These are phyloP conservation scores for Zaprionus davidi DNA, from an alignment of 1,140 invertebrate genomes.

Conservation along the genomic window DNA sequence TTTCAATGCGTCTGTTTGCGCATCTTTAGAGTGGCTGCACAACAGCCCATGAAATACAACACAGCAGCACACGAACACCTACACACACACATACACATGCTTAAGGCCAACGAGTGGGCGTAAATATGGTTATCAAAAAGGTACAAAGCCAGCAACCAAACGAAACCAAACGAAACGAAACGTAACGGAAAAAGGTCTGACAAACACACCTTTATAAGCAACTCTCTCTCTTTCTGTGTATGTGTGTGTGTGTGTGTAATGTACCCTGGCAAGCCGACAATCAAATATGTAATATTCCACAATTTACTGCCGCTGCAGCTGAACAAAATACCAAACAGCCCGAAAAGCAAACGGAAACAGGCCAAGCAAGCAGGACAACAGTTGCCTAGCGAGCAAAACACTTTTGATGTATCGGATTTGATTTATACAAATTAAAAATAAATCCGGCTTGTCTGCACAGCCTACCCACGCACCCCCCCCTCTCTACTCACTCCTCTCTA, in stretches of 20 bases:
- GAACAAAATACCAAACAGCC: conserved; percentile 30
- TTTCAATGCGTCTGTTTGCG: conserved; percentile 46
- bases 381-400: conserved; percentile 22
- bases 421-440: conserved; percentile 37
- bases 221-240: not conserved
- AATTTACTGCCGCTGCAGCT: conserved; percentile 38
- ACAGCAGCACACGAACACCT: not conserved
- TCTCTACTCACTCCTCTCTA: no score
- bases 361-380: not conserved
- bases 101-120: conserved; percentile 21
- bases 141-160: conserved; percentile 51
- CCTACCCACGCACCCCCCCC: not conserved
- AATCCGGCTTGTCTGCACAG: conserved; percentile 21
- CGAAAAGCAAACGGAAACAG: not conserved
- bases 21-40: conserved; percentile 27
- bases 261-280: conserved; percentile 48
- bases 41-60: conserved; percentile 19
- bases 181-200: conserved; percentile 29
- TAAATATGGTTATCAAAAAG: conserved; percentile 61
- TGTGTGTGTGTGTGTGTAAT: conserved; percentile 10
- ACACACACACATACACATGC: not conserved
- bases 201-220: conserved; percentile 38
- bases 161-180: conserved; percentile 44
- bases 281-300: conserved; percentile 68
- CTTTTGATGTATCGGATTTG: conserved; percentile 35